Evolutionary conservation across 2,888 invertebrate genomes (phyloP).

Genomic region (Clitarchus hookeri): DNA sequence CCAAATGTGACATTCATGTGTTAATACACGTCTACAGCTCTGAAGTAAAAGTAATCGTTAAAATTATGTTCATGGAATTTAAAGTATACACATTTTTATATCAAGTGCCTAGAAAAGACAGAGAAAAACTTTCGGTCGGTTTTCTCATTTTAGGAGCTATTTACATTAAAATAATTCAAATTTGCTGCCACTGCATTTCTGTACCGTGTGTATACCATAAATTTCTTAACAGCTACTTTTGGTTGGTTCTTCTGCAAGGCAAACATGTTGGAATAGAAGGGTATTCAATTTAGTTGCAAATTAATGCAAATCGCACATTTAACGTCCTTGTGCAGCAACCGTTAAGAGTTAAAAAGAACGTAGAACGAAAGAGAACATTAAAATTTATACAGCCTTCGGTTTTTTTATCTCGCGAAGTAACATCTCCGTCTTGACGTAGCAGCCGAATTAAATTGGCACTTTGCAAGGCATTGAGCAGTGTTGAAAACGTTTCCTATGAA

Average conservation of each 20-base stretch:
- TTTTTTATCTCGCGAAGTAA: not conserved
- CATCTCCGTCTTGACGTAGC: not conserved
- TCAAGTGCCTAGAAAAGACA: no score
- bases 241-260: not conserved
- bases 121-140: not conserved
- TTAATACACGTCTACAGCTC: no score
- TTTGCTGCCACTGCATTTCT: not conserved
- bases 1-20: no score
- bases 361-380: not conserved
- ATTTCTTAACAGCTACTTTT: not conserved
- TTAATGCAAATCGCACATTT: not conserved
- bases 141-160: not conserved
- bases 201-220: not conserved
- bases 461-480: not conserved
- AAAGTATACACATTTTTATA: no score
- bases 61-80: no score
- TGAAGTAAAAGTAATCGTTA: no score
- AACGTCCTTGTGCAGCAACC: not conserved
- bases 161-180: not conserved
- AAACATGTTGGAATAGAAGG: not conserved
- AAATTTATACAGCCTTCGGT: not conserved
- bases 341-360: conserved; percentile 14
- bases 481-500: not conserved
- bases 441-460: not conserved
- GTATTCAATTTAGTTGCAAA: conserved; percentile 14